Evolutionary conservation across 2,888 invertebrate species (phyloP).

Genomic region (Steromphala cineraria): DNA sequence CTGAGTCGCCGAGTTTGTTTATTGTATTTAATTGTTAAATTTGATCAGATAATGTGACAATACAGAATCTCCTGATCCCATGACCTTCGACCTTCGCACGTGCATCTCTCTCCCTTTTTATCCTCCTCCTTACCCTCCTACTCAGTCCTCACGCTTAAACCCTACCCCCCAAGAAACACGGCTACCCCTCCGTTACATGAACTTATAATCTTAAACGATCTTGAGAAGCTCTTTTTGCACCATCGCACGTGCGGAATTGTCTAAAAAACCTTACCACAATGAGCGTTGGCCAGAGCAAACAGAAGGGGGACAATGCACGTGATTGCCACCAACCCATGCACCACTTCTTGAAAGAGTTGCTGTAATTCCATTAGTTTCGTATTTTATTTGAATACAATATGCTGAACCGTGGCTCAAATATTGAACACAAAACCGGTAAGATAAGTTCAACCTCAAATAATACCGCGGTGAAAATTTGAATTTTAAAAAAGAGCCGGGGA

Average conservation of each 20-base stretch:
- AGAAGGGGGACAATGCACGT: not conserved
- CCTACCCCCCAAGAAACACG: not conserved
- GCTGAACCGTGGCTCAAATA: not conserved
- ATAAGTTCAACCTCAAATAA: not conserved
- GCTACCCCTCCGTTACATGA: not conserved
- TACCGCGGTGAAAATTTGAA: not conserved
- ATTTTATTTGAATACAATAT: conserved; percentile 6
- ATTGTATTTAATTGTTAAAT: not conserved
- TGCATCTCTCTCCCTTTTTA: not conserved
- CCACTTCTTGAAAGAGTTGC: not conserved
- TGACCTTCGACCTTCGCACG: not conserved
- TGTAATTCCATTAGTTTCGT: conserved; percentile 4
- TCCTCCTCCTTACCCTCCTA: too few relatives aligned
- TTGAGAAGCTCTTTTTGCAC: conserved; percentile 7
- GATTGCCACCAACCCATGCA: not conserved
- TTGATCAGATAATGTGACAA: not conserved
- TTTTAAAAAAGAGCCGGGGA: not conserved
- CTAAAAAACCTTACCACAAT: not conserved
- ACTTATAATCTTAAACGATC: not conserved
- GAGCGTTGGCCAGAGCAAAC: not conserved
- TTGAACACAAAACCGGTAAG: not conserved
- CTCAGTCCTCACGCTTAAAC: not conserved
- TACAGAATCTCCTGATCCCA: not conserved
- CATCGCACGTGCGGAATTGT: conserved; percentile 7
- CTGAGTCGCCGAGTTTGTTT: not conserved